Base-by-base conservation (phyloP, 1,140 invertebrate genomes). In the Temnothorax longispinosus region DNA sequence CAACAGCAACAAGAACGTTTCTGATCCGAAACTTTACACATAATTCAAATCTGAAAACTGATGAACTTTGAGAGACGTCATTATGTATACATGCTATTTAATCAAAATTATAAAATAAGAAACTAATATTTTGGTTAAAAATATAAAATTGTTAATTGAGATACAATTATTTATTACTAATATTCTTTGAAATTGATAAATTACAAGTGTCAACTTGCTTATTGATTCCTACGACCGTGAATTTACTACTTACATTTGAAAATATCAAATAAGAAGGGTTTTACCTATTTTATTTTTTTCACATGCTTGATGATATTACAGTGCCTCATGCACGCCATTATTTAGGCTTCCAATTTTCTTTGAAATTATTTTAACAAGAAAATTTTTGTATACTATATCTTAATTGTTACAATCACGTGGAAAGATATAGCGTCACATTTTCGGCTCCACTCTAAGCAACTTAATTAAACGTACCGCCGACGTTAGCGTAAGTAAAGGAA, bases 381-480 rank as follows among this genome's bases (percentile, higher is more conserved):
- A 80, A n/a, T 44, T 58, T 74, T 82, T 15, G n/a, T 41, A 8
- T 1, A 44, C 7, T 35, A 47, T 35, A 47, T 44, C 52, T 15
- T 52, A 74, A 72, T 82, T 69, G 35, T 58, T 11, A 38, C 52
- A 18, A 72, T 58, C 60, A 13, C 11, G 4, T 10, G 15, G 8
- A 74, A 52, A 72, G 38, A 27, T 60, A 72, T 44, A 44, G 15
- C 15, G 38, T 32, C 32, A 21, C n/a, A 72, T 72, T 47, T 82
- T 47, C 41, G 27, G 10, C 27, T 74, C 18, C 13, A 41, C 11
- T 82, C 18, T 74, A 50, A 72, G 27, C 41, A 35, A 38, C 54
- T 72, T 74, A 72, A 74, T 60, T 74, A 74, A 82, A 74, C 44
- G 62, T 67, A 32, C 38, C 27, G 21, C 18, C 5, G 3, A 76